Conservation (phyloP, 2,888 invertebrate genomes). For the Mesorhabditis spiculigera region DNA sequence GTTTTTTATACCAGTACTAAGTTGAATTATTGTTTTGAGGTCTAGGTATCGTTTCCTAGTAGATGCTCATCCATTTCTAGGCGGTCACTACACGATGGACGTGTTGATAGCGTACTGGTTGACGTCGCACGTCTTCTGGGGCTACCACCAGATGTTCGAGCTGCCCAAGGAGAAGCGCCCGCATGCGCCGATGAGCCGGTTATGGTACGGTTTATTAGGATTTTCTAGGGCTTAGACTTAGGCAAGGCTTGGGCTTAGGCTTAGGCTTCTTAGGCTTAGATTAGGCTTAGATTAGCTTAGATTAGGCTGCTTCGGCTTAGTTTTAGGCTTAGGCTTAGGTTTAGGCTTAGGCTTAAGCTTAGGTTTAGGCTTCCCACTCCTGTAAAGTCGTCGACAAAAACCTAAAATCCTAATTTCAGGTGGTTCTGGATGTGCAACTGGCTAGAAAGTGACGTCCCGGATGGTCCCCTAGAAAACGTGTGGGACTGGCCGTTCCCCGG, state of each 20-base stretch:
- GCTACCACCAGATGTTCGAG: constrained; percentile 76
- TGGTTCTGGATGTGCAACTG: constrained; percentile 57
- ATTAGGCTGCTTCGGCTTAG: too few species aligned
- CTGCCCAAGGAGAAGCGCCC: constrained; percentile 35
- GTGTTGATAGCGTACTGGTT: constrained; percentile 57
- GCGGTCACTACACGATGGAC: constrained; percentile 58
- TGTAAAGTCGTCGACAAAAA: neutral
- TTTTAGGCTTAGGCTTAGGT: too few species aligned
- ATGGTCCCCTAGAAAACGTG: constrained; percentile 46
- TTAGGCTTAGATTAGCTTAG: too few species aligned
- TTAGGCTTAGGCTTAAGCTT: too few species aligned
- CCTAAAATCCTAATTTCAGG: constrained; percentile 21
- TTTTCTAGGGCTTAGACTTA: neutral
- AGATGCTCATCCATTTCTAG: constrained; percentile 13
- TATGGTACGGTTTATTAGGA: constrained; percentile 36
- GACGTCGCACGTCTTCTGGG: constrained; percentile 67
- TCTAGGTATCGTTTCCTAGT: too few species aligned
- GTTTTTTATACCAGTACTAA: neutral
- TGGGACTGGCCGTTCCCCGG: constrained; percentile 47
- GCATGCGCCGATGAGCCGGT: constrained; percentile 41
- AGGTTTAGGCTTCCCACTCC: too few species aligned
- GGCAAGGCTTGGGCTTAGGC: too few species aligned
- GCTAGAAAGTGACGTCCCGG: constrained; percentile 52
- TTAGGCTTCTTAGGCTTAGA: too few species aligned
- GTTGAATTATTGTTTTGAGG: too few species aligned